Percentiles rank a stretch among this genome's conserved stretches.
Evolutionary conservation across 1,140 invertebrate genomes (phyloP).

Genomic region (Micrasema longulum): DNA sequence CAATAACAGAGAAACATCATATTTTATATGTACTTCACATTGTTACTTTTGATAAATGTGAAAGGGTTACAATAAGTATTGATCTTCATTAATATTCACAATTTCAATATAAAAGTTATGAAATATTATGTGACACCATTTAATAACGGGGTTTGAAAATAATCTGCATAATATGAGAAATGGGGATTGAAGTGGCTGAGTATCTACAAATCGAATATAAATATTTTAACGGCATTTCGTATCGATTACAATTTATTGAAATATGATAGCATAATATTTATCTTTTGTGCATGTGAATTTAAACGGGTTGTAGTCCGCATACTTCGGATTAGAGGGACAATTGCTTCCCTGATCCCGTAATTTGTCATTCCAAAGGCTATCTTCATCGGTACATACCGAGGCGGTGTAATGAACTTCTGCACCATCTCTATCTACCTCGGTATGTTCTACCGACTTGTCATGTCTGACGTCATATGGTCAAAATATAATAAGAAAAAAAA

Average conservation of each 20-base stretch:
- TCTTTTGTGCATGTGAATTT: too few species aligned
- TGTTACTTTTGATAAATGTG: conserved; percentile 34
- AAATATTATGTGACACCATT: conserved; percentile 42
- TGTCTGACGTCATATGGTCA: too few species aligned
- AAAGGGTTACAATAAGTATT: conserved; percentile 28
- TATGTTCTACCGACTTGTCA: too few species aligned
- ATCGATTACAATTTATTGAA: too few species aligned
- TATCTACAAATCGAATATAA: background rate
- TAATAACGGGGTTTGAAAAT: conserved; percentile 50
- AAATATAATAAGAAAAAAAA: too few species aligned
- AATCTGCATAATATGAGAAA: conserved; percentile 47
- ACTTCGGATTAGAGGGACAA: too few species aligned
- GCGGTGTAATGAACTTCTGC: too few species aligned
- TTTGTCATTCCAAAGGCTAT: too few species aligned
- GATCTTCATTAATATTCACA: conserved; percentile 50
- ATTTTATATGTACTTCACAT: conserved; percentile 16
- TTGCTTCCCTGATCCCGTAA: too few species aligned
- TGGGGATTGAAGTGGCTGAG: conserved; percentile 2
- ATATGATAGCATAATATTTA: background rate
- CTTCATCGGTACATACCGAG: too few species aligned
- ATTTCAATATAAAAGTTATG: conserved; percentile 40
- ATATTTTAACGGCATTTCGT: background rate
- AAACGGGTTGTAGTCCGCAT: too few species aligned
- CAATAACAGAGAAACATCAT: conserved; percentile 32
- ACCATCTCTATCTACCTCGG: too few species aligned